Percentiles rank a stretch among this genome's conserved stretches.
phyloP scores from a whole-genome alignment of 2,113 vertebrate species.

The Xenotilapia longispinis region DNA sequence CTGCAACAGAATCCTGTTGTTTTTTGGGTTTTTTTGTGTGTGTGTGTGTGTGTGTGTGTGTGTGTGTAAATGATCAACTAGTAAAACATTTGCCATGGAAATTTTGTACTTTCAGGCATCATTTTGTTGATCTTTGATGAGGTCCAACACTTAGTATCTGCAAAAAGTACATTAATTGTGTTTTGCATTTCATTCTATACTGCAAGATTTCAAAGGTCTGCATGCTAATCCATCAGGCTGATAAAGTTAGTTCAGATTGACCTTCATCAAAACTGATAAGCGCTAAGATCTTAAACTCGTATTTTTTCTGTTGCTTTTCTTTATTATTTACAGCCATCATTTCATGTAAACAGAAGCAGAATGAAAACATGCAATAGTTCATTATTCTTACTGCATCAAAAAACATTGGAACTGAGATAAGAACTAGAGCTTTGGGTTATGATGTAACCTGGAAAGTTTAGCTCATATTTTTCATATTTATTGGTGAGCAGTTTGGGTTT shows the following conservation, averaged over 20 bases:
- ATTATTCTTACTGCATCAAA: background rate
- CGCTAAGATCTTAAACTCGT: background rate
- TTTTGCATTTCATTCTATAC: background rate
- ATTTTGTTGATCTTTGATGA: background rate
- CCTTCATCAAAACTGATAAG: background rate
- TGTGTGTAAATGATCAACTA: background rate
- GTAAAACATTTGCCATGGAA: background rate
- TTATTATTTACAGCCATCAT: background rate
- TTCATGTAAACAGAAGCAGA: background rate
- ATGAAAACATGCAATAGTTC: background rate
- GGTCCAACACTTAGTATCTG: background rate
- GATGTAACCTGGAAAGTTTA: background rate
- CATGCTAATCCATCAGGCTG: background rate
- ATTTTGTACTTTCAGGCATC: background rate
- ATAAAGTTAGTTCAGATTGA: background rate
- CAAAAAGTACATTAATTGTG: background rate
- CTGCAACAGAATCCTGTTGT: background rate
- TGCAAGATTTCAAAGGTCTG: background rate
- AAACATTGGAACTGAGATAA: background rate
- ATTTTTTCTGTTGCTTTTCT: background rate
- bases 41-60: background rate
- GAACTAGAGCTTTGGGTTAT: background rate
- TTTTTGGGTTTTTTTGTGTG: fast-evolving
- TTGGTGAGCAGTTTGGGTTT: background rate
- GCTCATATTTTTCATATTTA: background rate